Base-by-base conservation (phyloP, 2,888 invertebrate genomes). In the Oxycera nigricornis region DNA sequence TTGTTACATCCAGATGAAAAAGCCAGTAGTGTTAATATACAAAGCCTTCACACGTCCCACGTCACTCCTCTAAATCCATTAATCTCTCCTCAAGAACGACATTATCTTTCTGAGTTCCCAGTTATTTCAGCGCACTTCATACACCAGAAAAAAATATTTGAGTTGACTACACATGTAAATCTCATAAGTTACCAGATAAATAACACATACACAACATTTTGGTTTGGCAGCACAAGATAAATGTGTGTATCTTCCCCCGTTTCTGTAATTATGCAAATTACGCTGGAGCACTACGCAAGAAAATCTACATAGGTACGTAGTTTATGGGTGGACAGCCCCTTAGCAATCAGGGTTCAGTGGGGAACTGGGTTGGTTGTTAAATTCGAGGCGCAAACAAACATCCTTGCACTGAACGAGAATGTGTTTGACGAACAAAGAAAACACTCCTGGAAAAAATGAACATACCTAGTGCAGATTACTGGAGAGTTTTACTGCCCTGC, bases 391-490 rank as follows among this genome's bases (percentile, higher is more conserved):
- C 28, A 59, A 59, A 59, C 28, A 59, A 11, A 59, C n/a, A 30
- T 59, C 17, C 24, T 24, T 30, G 3, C 28, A 11, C 17, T 59
- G 30, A n/a, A 26, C 28, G 4, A 30, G 24, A 24, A 28, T 59
- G 20, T 7, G n/a, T 4, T 30, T 28, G n/a, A 28, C 28, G 30
- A 59, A 28, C 4, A 59, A 59, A 59, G 30, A 41, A 67, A 24
- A 24, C 39, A 46, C 11, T 14, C 3, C 39, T 20, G 1, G n/a
- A 62, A 67, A 67, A 67, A 67, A 59, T 6, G 52, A 67, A 46
- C 35, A 22, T 24, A 41, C 39, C 41, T 41, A 67, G 65, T 67
- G 65, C 41, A 67, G 41, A 67, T 67, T 67, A 41, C 65, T 67
- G 24, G 26, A 46, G 65, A 67, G 14, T 67, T 67, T 67, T 46